Conservation (phyloP, 2,797 vertebrate species). For the Myoxocephalus aenaeus region DNA sequence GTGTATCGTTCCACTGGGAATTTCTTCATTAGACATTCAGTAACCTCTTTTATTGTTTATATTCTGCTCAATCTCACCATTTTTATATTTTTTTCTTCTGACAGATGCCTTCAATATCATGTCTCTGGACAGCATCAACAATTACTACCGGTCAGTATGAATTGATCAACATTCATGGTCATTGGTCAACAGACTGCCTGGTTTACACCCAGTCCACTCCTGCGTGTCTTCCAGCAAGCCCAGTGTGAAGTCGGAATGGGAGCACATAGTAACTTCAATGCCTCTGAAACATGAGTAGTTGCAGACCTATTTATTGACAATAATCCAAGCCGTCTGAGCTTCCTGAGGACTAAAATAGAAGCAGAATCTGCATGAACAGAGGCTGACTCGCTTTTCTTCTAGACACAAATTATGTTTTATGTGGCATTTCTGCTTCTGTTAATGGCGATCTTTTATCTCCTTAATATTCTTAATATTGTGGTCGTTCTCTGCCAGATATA, state of each 20-base stretch:
- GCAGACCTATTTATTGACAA: slow-evolving; percentile 50
- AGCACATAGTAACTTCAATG: slow-evolving; percentile 6
- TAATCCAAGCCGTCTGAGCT: slow-evolving; percentile 41
- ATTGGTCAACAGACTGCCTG: neutral
- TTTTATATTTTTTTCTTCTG: slow-evolving; percentile 52
- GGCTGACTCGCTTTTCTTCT: slow-evolving; percentile 15
- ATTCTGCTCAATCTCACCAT: slow-evolving; percentile 11
- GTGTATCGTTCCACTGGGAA: neutral
- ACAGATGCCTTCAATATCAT: slow-evolving; percentile 96
- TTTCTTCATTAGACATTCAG: slow-evolving; percentile 2
- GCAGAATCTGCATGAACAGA: slow-evolving; percentile 29
- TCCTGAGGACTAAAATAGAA: slow-evolving; percentile 58
- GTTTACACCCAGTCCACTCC: neutral
- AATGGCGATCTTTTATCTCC: slow-evolving; percentile 42
- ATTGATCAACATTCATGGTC: neutral
- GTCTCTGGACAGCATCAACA: slow-evolving; percentile 88
- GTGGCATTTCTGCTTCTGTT: slow-evolving; percentile 25
- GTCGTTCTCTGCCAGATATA: slow-evolving; percentile 29
- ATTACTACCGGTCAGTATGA: slow-evolving; percentile 94
- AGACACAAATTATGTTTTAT: slow-evolving; percentile 47
- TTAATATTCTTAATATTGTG: slow-evolving; percentile 29
- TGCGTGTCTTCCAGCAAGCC: neutral
- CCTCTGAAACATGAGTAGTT: slow-evolving; percentile 39
- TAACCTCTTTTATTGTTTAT: neutral
- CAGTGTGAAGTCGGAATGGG: slow-evolving; percentile 23